Evolutionary conservation across 2,113 vertebrate species (phyloP), one percentile per base, ranked within the genome.

Genomic region (Uria aalge): DNA sequence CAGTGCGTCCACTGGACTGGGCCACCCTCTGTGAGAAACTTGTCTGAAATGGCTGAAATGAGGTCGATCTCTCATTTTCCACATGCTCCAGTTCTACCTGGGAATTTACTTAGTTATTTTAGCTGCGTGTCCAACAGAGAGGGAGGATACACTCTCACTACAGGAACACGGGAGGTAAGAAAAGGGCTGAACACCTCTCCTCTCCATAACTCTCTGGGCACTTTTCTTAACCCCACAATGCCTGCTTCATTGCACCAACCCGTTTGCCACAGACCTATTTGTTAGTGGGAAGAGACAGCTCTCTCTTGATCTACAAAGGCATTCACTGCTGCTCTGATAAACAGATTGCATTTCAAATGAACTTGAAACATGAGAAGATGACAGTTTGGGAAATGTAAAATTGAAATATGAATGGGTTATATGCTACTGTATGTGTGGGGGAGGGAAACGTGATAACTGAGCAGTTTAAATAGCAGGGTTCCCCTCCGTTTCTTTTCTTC

Each of bases 361-460:
- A 91, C 89, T 96, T 83, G 93, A 96, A 94, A 94, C 93, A 93
- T 12, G 57, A 90, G 77, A 89, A 92, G 93, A 90, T 95, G 94
- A 96, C 93, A 97, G 94, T 92, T 96, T 88, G 88, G 93, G 92
- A 94, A 93, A 92, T 85, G 82, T 75, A 93, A 90, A 94, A 95
- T 90, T 96, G 95, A 95, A 96, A 95, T 96, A 97, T 97, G 97
- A 97, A 96, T 96, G 95, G 94, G 66, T 83, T 85, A 95, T 68
- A 55, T 56, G 63, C 78, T 90, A 57, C 91, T 92, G 60, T 80
- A 23, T 87, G 57, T 81, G 87, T 88, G 88, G 87, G 89, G 87
- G 91, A 96, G 90, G 91, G 80, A 96, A 95, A 94, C 29, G 26
- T 94, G 92, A 74, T 91, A 97, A 97, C 93, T 64, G 92, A 95